phyloP scores from a whole-genome alignment of 53 echinoderm and acorn worm genomes.

The Echinarachnius parma region DNA sequence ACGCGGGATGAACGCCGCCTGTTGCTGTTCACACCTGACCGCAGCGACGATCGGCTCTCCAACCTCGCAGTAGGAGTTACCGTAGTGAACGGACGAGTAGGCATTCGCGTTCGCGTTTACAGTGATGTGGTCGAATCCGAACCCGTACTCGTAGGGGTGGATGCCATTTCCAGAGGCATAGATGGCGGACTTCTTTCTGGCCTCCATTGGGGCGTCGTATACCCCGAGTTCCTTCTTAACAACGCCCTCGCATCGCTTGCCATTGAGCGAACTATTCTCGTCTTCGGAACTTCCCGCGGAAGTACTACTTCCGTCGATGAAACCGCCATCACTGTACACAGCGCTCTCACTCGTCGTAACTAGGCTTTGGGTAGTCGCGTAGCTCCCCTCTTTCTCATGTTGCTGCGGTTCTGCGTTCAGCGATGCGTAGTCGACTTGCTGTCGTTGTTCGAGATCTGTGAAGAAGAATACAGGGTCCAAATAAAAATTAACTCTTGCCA shows the following conservation, averaged over 20 bases:
- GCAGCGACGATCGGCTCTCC: background rate
- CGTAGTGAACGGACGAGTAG: conserved; percentile 24
- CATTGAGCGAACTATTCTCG: background rate
- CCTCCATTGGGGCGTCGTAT: background rate
- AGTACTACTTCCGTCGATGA: background rate
- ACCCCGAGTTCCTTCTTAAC: background rate
- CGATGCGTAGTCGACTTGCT: conserved; percentile 31
- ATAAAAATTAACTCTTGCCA: too few relatives aligned
- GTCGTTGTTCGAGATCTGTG: conserved; percentile 10
- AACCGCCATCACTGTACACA: conserved; percentile 3
- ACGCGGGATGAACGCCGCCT: background rate
- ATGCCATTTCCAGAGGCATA: conserved; percentile 23
- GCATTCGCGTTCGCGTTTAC: background rate
- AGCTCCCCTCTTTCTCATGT: conserved; percentile 32
- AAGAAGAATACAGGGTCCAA: too few relatives aligned
- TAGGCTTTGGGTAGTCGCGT: conserved; percentile 17
- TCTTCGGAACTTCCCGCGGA: too few relatives aligned
- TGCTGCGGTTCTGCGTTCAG: conserved; percentile 10
- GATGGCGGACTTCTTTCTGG: background rate
- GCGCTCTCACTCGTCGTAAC: background rate
- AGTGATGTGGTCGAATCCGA: background rate
- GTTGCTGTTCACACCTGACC: background rate
- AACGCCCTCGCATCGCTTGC: too few relatives aligned
- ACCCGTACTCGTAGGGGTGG: conserved; percentile 2
- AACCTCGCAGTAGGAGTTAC: conserved; percentile 16